A percentile compares a stretch with the other conserved stretches of the same genome.
phyloP scores from a whole-genome alignment of 2,888 invertebrate genomes.

The Sturmia bella region DNA sequence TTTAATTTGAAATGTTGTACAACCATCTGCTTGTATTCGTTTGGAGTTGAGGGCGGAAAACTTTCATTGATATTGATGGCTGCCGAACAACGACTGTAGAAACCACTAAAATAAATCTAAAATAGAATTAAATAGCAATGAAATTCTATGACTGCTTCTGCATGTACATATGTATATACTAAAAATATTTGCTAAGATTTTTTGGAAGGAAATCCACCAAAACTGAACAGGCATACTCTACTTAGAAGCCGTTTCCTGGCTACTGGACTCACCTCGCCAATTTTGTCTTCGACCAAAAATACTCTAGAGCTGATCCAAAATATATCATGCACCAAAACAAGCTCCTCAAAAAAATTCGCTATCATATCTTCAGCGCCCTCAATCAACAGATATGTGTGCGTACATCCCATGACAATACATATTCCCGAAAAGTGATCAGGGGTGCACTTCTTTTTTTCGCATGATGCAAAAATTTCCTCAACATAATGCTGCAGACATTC shows the following conservation, averaged over 20 bases:
- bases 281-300: constrained; percentile 76
- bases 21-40: constrained; percentile 75
- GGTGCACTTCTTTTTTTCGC: constrained; percentile 56
- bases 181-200: too few species aligned
- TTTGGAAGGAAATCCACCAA: too few species aligned
- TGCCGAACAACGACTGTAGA: constrained; percentile 72
- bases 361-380: constrained; percentile 77
- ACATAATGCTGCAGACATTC: constrained; percentile 53
- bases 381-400: constrained; percentile 74
- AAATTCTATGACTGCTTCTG: too few species aligned
- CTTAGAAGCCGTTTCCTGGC: too few species aligned
- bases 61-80: constrained; percentile 76
- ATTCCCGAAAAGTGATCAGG: constrained; percentile 75
- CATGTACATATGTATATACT: too few species aligned
- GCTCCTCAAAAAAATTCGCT: constrained; percentile 71
- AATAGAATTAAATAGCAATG: neutral
- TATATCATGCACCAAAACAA: constrained; percentile 53
- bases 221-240: too few species aligned
- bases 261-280: constrained; percentile 72
- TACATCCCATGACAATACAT: constrained; percentile 75
- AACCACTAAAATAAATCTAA: constrained; percentile 73
- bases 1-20: constrained; percentile 76
- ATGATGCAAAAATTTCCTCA: constrained; percentile 30
- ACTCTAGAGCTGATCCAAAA: constrained; percentile 74
- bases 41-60: constrained; percentile 76